Evolutionary conservation across 1,140 invertebrate genomes (phyloP).

Genomic region (Pseudomyrmex dendroicus): DNA sequence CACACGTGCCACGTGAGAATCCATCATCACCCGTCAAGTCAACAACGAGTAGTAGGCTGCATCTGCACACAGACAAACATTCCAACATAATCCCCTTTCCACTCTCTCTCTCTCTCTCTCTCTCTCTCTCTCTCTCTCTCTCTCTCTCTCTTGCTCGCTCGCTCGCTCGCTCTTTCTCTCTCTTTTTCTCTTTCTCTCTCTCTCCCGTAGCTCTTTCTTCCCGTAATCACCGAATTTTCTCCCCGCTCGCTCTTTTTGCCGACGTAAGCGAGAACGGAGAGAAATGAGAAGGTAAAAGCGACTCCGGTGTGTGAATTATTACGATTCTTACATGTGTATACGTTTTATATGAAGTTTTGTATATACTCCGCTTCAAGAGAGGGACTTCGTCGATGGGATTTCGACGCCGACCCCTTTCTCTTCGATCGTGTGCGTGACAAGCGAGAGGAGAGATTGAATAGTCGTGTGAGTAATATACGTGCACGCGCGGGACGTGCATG

Average conservation of each 20-base stretch:
- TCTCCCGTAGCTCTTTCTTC: constrained; percentile 60
- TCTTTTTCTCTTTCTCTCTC: constrained; percentile 40
- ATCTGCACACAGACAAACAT: constrained; percentile 86
- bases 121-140: constrained; percentile 54
- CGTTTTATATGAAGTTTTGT: constrained; percentile 31
- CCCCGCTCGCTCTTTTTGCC: constrained; percentile 49
- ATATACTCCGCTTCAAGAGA: constrained; percentile 40
- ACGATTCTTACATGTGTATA: constrained; percentile 64
- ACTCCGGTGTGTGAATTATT: constrained; percentile 61
- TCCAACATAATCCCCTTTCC: constrained; percentile 84
- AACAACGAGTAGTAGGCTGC: constrained; percentile 85
- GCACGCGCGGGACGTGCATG: constrained; percentile 57
- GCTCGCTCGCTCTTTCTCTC: constrained; percentile 50
- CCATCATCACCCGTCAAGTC: constrained; percentile 83
- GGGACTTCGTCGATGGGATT: constrained; percentile 40
- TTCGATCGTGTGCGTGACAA: constrained; percentile 67
- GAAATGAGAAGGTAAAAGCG: too few species aligned
- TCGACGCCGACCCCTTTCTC: constrained; percentile 50
- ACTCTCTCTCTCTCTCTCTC: constrained; percentile 50
- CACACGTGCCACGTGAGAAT: constrained; percentile 75
- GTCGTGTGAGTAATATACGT: constrained; percentile 63
- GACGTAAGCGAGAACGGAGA: background rate
- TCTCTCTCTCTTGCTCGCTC: constrained; percentile 28
- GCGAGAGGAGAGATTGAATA: constrained; percentile 61
- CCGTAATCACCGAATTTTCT: constrained; percentile 57